These are phyloP conservation scores for Prochilodus magdalenae DNA, from an alignment of 2,113 vertebrate genomes.

Conservation along the genomic window DNA sequence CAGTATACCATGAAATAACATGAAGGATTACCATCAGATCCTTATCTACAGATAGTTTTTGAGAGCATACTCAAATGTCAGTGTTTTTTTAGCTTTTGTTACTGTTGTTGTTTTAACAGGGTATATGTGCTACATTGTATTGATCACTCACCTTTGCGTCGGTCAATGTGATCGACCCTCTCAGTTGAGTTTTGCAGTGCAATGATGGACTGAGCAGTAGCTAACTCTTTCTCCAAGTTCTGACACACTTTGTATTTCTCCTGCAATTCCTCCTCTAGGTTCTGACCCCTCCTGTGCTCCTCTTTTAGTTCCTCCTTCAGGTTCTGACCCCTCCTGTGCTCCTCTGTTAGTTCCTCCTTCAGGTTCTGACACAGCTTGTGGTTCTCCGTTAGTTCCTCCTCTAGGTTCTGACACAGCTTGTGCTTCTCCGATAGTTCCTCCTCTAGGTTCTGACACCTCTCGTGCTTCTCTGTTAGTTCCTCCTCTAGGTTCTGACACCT, in stretches of 20 bases:
- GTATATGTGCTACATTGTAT: not conserved
- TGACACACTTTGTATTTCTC: slow-evolving; percentile 69
- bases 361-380: slow-evolving; percentile 64
- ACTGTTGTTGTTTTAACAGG: not conserved
- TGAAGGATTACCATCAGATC: no score
- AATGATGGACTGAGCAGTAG: slow-evolving; percentile 64
- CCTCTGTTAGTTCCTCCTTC: slow-evolving; percentile 64
- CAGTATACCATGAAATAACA: no score
- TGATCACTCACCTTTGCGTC: slow-evolving; percentile 65
- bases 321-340: slow-evolving; percentile 64
- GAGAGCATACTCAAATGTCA: no score
- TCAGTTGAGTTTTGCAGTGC: slow-evolving; percentile 49
- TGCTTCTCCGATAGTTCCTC: slow-evolving; percentile 69
- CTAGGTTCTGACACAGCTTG: slow-evolving; percentile 58
- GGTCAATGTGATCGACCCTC: slow-evolving; percentile 51
- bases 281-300: slow-evolving; percentile 68
- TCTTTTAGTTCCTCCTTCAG: slow-evolving; percentile 23
- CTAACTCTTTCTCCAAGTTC: slow-evolving; percentile 31
- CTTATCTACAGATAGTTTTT: no score
- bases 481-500: slow-evolving; percentile 55
- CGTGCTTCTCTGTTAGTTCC: slow-evolving; percentile 60
- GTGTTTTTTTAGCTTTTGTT: no score
- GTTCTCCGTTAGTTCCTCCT: slow-evolving; percentile 49
- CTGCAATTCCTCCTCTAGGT: slow-evolving; percentile 58
- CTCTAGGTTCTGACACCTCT: slow-evolving; percentile 56